A percentile compares a stretch with the other conserved stretches of the same genome.
Conservation (phyloP, 2,797 vertebrate genomes). For the Lophotriccus pileatus region DNA sequence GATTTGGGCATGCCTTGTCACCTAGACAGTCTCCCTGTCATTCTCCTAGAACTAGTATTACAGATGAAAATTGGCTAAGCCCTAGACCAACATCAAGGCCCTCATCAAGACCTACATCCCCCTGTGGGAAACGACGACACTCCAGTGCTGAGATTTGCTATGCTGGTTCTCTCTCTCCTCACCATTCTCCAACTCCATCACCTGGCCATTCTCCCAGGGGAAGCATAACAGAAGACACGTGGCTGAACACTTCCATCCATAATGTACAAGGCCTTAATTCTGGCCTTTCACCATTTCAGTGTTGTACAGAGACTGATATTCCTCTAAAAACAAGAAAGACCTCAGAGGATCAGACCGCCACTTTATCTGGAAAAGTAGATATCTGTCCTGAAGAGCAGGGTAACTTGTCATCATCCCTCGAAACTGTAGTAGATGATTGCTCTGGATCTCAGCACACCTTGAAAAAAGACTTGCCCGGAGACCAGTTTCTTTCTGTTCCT, state of each 20-base stretch:
- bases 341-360: conserved; percentile 89
- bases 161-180: conserved; percentile 87
- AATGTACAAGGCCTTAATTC: conserved; percentile 70
- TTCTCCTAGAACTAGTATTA: conserved; percentile 95
- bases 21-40: conserved; percentile 96
- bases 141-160: conserved; percentile 97
- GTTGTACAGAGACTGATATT: conserved; percentile 92
- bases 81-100: conserved; percentile 92
- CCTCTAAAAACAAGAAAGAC: conserved; percentile 97
- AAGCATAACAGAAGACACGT: conserved; percentile 95
- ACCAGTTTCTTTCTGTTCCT: conserved; percentile 97
- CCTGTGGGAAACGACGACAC: conserved; percentile 95
- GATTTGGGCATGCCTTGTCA: conserved; percentile 85
- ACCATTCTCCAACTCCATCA: conserved; percentile 93
- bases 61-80: conserved; percentile 98
- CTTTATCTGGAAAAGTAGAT: conserved; percentile 87
- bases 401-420: conserved; percentile 85
- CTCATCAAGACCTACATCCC: conserved; percentile 93
- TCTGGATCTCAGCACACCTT: conserved; percentile 79
- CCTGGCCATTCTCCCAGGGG: conserved; percentile 94
- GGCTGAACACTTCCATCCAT: conserved; percentile 83
- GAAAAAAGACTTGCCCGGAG: conserved; percentile 91
- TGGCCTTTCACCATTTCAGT: conserved; percentile 89
- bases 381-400: conserved; percentile 87
- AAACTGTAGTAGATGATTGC: conserved; percentile 87